These are phyloP conservation scores for Phrynocephalus vlangalii DNA, from an alignment of 2,797 vertebrate genomes.

Conservation along the genomic window DNA sequence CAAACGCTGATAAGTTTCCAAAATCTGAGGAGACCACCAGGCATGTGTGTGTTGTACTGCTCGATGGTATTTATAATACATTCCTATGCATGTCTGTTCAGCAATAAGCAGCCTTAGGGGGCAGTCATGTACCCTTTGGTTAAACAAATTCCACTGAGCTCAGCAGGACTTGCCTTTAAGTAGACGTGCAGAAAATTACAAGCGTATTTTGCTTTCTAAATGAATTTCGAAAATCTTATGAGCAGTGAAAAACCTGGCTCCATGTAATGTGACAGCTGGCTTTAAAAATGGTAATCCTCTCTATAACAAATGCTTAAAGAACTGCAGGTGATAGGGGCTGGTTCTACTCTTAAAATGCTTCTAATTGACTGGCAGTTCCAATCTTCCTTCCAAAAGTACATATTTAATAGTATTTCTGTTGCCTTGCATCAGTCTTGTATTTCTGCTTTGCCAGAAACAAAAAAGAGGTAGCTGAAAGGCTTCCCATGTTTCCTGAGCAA, in stretches of 20 bases:
- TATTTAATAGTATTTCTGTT: neutral
- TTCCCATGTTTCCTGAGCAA: accelerated
- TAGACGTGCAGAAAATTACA: neutral
- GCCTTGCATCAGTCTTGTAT: neutral
- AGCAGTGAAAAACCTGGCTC: neutral
- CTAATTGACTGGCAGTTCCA: neutral
- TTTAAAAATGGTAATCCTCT: neutral
- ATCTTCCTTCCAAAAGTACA: neutral
- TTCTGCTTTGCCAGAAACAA: constrained; percentile 22
- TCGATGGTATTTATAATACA: neutral
- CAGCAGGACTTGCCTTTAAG: neutral
- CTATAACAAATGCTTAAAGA: neutral
- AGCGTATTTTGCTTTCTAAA: neutral
- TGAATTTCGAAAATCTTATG: neutral
- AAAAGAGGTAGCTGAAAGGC: neutral
- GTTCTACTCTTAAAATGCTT: neutral
- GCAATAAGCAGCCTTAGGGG: neutral
- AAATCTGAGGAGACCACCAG: no score
- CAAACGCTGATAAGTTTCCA: no score
- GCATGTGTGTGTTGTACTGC: no score
- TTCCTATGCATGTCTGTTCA: neutral
- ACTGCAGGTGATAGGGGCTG: neutral
- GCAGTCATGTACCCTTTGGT: neutral
- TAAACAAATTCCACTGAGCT: neutral
- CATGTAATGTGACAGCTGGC: neutral